A percentile compares a stretch with the other conserved stretches of the same genome.
Conservation (phyloP, 2,113 vertebrate species). For the Benitochromis conjunctus region DNA sequence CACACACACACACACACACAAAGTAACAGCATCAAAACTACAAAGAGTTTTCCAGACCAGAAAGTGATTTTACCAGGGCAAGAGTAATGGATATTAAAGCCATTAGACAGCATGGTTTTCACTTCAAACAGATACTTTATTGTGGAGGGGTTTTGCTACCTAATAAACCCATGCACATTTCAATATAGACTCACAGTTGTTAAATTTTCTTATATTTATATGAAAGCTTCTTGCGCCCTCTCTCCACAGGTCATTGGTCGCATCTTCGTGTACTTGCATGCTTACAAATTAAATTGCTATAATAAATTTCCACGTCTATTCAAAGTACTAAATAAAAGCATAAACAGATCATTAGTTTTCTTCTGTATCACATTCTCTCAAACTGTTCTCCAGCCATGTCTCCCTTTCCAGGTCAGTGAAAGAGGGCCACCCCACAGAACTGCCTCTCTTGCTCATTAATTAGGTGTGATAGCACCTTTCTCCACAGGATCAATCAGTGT, state of each 20-base stretch:
- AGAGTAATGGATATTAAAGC: background rate
- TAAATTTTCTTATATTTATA: background rate
- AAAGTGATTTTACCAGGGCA: background rate
- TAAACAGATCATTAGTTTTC: constrained; percentile 36
- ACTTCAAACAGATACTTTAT: background rate
- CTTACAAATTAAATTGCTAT: background rate
- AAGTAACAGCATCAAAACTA: background rate
- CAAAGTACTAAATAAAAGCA: constrained; percentile 13
- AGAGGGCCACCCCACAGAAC: constrained; percentile 4
- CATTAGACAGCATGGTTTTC: background rate
- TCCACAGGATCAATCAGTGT: constrained; percentile 59
- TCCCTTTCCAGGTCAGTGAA: constrained; percentile 46
- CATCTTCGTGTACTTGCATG: background rate
- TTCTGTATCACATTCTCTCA: background rate
- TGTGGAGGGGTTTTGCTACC: background rate
- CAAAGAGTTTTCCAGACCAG: background rate
- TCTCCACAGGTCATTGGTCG: background rate
- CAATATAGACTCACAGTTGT: background rate
- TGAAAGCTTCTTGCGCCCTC: background rate
- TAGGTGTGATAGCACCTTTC: constrained; percentile 47
- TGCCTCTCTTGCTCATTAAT: constrained; percentile 50
- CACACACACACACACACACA: background rate
- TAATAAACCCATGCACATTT: background rate
- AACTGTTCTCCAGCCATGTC: constrained; percentile 1
- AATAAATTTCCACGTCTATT: background rate